Evolutionary conservation across 30 jellyfish, hydroid and myxozoan species (phyloP), one percentile per base, ranked within the genome.

Genomic region (Aurelia coerulea): DNA sequence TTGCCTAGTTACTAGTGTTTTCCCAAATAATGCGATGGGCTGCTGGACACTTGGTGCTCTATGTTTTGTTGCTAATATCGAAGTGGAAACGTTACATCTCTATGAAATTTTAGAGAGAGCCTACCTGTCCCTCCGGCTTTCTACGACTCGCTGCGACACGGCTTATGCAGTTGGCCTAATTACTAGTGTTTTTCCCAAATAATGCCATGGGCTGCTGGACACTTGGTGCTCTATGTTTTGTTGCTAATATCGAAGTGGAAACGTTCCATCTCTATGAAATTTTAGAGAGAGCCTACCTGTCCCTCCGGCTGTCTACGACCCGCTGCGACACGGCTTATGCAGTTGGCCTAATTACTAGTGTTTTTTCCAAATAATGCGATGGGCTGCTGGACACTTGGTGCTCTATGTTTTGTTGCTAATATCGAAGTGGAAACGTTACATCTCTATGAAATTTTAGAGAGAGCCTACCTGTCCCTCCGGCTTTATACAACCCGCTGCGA

Each of bases 101-200:
- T n/a, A n/a, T n/a, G n/a, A n/a, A n/a, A n/a, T n/a, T n/a, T n/a
- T n/a, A n/a, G n/a, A n/a, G n/a, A n/a, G n/a, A n/a, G n/a, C n/a
- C n/a, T n/a, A n/a, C n/a, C n/a, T n/a, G n/a, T n/a, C n/a, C 76
- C 76, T 65, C 53, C 42, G 76, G 76, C 53, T 65, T 7, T 15
- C 35, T 16, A 23, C 76, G 76, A 65, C 76, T 54, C 42, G 41
- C 17, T 13, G 42, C 35, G 18, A 17, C 14, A 46, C 42, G 18
- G n/a, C 41, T 13, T 46, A 23, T 65, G 34, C 76, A 13, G 8
- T 46, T 23, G 35, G 41, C 42, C 42, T 4, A 33, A 13, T 4
- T 17, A 65, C 17, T 65, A 13, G 76, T 23, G 18, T 46, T 17
- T 23, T 13, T 23, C 42, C 35, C 42, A 65, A 23, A 13, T 9